Percentiles rank a stretch among this genome's conserved stretches.
phyloP scores from a whole-genome alignment of 2,888 invertebrate genomes.

The Cheilosia variabilis region DNA sequence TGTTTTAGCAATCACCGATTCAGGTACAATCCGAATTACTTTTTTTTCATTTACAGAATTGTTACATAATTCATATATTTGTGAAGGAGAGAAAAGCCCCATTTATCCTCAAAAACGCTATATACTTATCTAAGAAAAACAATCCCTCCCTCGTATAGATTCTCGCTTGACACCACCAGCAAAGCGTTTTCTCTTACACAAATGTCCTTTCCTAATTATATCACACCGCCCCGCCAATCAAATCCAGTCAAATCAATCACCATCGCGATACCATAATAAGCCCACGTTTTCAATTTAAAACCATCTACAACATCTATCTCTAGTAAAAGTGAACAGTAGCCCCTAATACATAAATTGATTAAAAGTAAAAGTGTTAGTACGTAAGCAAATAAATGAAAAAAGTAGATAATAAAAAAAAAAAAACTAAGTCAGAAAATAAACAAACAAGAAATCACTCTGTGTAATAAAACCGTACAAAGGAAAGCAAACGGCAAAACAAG shows the following conservation, averaged over 20 bases:
- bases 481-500: slow-evolving; percentile 71
- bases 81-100: no score
- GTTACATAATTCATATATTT: no score
- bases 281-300: slow-evolving; percentile 61
- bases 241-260: slow-evolving; percentile 60
- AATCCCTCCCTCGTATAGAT: no score
- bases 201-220: slow-evolving; percentile 57
- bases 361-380: slow-evolving; percentile 75
- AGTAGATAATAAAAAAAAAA: slow-evolving; percentile 29
- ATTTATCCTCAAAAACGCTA: no score
- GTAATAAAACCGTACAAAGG: slow-evolving; percentile 71
- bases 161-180: no score
- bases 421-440: slow-evolving; percentile 62
- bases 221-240: slow-evolving; percentile 54
- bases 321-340: slow-evolving; percentile 75
- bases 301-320: slow-evolving; percentile 51
- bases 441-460: slow-evolving; percentile 72
- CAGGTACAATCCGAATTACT: no score
- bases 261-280: slow-evolving; percentile 68
- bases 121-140: no score
- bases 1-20: no score
- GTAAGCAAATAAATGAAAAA: slow-evolving; percentile 69
- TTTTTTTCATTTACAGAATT: no score
- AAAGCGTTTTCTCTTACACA: slow-evolving; percentile 24
- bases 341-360: slow-evolving; percentile 72